phyloP scores from a whole-genome alignment of 2,888 invertebrate genomes.

The Macrophya alboannulata region DNA sequence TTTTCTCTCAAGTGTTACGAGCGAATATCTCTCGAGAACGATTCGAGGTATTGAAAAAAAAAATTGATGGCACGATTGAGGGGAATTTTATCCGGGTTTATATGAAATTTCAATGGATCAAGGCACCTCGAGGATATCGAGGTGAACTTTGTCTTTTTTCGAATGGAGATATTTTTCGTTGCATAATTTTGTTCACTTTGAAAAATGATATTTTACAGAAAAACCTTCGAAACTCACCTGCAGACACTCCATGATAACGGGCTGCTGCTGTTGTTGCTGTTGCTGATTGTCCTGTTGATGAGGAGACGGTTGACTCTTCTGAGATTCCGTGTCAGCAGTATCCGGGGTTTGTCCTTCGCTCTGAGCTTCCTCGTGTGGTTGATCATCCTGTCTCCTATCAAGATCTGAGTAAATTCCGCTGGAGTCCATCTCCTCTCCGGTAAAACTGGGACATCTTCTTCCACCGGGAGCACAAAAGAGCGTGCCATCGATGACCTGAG shows the following conservation, averaged over 20 bases:
- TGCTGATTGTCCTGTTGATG: constrained; percentile 65
- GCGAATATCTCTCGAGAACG: no score
- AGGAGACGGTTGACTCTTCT: constrained; percentile 80
- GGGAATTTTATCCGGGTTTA: no score
- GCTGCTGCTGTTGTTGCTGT: constrained; percentile 74
- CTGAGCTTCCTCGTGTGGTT: constrained; percentile 77
- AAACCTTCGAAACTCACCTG: constrained; percentile 74
- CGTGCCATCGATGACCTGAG: constrained; percentile 94
- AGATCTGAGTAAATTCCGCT: constrained; percentile 95
- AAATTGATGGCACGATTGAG: no score
- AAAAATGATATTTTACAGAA: background rate
- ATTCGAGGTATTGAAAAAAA: no score
- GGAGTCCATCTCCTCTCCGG: constrained; percentile 93
- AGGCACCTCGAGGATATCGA: no score
- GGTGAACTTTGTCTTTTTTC: no score
- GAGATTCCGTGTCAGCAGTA: constrained; percentile 82
- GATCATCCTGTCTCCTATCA: constrained; percentile 88
- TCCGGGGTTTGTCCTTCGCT: constrained; percentile 86
- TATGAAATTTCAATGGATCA: no score
- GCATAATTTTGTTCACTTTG: no score
- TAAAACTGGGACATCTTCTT: constrained; percentile 77
- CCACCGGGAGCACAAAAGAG: constrained; percentile 85
- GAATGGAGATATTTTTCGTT: no score
- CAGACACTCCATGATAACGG: constrained; percentile 70
- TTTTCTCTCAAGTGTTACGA: no score